A percentile compares a stretch with the other conserved stretches of the same genome.
These are phyloP conservation scores for Hoplodrina blanda DNA, from an alignment of 2,888 invertebrate species.

Conservation along the genomic window DNA sequence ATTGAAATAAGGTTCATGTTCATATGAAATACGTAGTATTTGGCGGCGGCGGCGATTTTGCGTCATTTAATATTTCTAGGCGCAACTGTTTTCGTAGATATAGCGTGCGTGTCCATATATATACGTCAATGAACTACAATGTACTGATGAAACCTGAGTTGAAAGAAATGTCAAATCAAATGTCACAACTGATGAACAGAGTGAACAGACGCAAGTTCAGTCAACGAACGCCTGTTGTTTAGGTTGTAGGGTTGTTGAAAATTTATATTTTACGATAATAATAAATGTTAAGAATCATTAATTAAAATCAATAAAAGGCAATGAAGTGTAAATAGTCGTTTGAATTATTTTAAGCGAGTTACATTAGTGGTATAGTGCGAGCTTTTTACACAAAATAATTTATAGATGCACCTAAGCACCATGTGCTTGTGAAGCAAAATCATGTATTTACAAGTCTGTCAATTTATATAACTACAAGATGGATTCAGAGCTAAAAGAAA, in stretches of 20 bases:
- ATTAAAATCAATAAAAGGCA: constrained; percentile 33
- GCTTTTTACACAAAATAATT: constrained; percentile 24
- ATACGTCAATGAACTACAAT: too few relatives aligned
- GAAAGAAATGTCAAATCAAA: not conserved
- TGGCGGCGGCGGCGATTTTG: too few relatives aligned
- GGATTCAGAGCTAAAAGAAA: constrained; percentile 78
- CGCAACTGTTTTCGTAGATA: too few relatives aligned
- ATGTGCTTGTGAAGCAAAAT: constrained; percentile 54
- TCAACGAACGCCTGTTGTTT: constrained; percentile 45
- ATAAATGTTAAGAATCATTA: constrained; percentile 38
- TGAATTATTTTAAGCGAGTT: constrained; percentile 25
- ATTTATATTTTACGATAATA: constrained; percentile 32
- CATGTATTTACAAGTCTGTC: constrained; percentile 55
- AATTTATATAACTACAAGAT: constrained; percentile 69
- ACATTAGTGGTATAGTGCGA: constrained; percentile 41
- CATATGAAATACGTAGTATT: too few relatives aligned
- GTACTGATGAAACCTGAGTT: not conserved
- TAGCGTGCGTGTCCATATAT: too few relatives aligned
- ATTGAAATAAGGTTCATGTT: too few relatives aligned
- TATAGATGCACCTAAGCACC: constrained; percentile 25
- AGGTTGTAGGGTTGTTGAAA: constrained; percentile 43
- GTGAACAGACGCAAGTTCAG: constrained; percentile 9
- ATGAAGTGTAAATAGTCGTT: constrained; percentile 28
- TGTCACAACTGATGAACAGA: not conserved
- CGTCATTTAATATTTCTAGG: too few relatives aligned